A percentile compares a stretch with the other conserved stretches of the same genome.
These are phyloP conservation scores for Papilio demoleus DNA, from an alignment of 2,888 invertebrate genomes.

Conservation along the genomic window DNA sequence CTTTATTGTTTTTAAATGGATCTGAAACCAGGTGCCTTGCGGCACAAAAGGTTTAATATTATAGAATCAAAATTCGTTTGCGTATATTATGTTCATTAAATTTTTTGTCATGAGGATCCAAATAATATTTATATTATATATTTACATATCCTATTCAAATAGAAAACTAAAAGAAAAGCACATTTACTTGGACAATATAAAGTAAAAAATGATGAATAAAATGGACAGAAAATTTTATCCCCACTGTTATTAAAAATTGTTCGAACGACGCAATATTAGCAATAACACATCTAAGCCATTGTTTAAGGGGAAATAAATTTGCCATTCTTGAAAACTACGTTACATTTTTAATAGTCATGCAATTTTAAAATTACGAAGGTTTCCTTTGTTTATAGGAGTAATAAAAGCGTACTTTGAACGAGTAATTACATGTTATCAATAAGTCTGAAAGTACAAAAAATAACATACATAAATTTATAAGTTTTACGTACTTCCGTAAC, in stretches of 20 bases:
- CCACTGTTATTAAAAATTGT: conserved; percentile 1
- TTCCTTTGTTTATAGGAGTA: too few relatives aligned
- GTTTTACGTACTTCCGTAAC: too few relatives aligned
- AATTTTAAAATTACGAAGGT: not conserved
- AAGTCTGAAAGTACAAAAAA: too few relatives aligned
- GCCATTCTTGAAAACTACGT: not conserved
- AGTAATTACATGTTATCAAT: too few relatives aligned
- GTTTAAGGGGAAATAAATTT: not conserved
- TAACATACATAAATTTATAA: too few relatives aligned
- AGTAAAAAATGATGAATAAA: not conserved
- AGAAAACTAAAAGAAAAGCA: not conserved
- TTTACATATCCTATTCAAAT: too few relatives aligned
- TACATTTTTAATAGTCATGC: not conserved
- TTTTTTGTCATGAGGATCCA: too few relatives aligned
- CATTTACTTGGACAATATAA: not conserved
- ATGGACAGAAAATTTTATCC: not conserved
- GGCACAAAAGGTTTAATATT: not conserved
- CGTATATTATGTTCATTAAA: not conserved
- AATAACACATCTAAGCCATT: conserved; percentile 5
- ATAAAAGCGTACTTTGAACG: too few relatives aligned
- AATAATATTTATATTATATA: too few relatives aligned
- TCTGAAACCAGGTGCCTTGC: not conserved
- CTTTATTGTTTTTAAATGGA: conserved; percentile 4
- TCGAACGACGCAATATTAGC: conserved; percentile 1
- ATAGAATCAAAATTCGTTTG: not conserved